A percentile compares a stretch with the other conserved stretches of the same genome.
These are phyloP conservation scores for Antheraea yamamai DNA, from an alignment of 2,888 invertebrate genomes.

Conservation along the genomic window DNA sequence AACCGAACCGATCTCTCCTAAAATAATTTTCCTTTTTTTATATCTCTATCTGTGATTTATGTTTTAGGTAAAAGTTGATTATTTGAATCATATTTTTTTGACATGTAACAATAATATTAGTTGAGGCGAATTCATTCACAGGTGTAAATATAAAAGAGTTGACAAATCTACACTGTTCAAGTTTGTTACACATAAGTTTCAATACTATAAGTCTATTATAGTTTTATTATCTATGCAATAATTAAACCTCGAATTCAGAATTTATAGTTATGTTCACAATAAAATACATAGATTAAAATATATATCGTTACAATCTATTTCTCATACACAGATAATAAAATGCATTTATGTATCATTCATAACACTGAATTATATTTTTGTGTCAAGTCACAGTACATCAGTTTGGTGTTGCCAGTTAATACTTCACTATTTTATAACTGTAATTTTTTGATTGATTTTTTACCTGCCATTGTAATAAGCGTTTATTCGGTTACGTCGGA, in stretches of 20 bases:
- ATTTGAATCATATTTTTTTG: slow-evolving; percentile 25
- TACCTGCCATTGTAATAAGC: slow-evolving; percentile 80
- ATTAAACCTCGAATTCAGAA: background rate
- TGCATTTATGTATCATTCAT: background rate
- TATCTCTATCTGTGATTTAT: slow-evolving; percentile 80
- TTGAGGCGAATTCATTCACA: slow-evolving; percentile 11
- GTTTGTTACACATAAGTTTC: background rate
- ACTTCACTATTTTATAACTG: slow-evolving; percentile 63
- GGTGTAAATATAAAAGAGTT: slow-evolving; percentile 6
- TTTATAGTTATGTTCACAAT: background rate
- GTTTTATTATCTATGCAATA: background rate
- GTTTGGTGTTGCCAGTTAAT: slow-evolving; percentile 53
- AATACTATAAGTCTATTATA: background rate
- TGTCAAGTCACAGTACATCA: slow-evolving; percentile 27
- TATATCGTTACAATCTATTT: background rate
- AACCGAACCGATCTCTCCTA: background rate
- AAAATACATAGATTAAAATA: background rate
- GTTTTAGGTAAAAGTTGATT: slow-evolving; percentile 70
- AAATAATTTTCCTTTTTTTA: slow-evolving; percentile 50
- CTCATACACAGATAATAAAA: background rate
- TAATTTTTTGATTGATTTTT: slow-evolving; percentile 73
- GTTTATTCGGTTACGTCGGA: slow-evolving; percentile 46
- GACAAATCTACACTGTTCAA: background rate
- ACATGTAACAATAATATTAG: slow-evolving; percentile 12
- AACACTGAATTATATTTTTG: slow-evolving; percentile 38